These are phyloP conservation scores for Sarcoramphus papa DNA, from an alignment of 2,797 vertebrate species.

Conservation along the genomic window DNA sequence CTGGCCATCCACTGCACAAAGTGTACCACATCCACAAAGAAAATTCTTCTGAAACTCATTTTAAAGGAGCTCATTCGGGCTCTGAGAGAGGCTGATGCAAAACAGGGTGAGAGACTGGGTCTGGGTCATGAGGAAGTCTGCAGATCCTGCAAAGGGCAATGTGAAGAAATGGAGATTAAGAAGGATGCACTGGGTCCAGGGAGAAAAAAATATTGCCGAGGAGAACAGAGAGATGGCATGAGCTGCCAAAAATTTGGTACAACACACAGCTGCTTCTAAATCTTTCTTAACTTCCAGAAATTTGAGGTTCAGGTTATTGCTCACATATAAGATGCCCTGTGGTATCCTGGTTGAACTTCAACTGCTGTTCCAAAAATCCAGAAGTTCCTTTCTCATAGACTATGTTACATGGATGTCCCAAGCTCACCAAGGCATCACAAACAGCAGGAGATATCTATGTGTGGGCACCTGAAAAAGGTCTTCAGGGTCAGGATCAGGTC, in stretches of 20 bases:
- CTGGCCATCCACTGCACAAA: not conserved
- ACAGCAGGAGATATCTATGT: not conserved
- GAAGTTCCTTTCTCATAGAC: not conserved
- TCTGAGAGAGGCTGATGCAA: not conserved
- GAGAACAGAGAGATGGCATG: not conserved
- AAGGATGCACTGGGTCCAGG: not conserved
- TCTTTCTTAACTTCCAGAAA: not conserved
- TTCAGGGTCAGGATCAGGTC: not conserved
- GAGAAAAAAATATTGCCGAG: not conserved
- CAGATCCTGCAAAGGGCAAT: not conserved
- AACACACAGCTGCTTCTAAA: not conserved
- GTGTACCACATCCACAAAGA: not conserved
- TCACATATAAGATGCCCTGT: not conserved
- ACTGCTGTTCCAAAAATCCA: not conserved
- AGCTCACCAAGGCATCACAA: not conserved
- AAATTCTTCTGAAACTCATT: not conserved
- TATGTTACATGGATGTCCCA: rapidly evolving
- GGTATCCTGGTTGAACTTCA: not conserved
- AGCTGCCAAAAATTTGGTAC: not conserved
- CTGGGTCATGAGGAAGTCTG: not conserved
- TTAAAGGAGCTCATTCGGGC: not conserved
- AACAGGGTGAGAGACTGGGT: not conserved
- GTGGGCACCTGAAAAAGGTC: not conserved
- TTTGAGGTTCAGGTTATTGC: not conserved
- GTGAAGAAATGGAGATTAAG: not conserved